A percentile compares a stretch with the other conserved stretches of the same genome.
phyloP scores from a whole-genome alignment of 2,113 vertebrate genomes.

The Romanogobio albipinnatus region DNA sequence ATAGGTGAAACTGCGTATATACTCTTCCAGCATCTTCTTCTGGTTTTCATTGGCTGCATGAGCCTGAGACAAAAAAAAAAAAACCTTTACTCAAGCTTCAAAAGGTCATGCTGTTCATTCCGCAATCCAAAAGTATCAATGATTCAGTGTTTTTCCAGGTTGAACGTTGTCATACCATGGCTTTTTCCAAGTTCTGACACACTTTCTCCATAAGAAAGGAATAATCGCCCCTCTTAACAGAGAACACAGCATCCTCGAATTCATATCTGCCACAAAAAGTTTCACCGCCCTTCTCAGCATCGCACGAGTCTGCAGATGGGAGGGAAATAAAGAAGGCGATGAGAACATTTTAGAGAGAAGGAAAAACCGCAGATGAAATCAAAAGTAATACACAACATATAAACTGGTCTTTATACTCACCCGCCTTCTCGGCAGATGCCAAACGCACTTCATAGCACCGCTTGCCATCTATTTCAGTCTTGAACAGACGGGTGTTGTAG shows the following conservation, averaged over 20 bases:
- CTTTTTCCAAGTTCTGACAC: conserved; percentile 80
- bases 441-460: conserved; percentile 85
- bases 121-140: neutral
- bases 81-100: neutral
- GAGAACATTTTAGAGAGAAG: neutral
- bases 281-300: conserved; percentile 72
- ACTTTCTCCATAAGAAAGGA: conserved; percentile 84
- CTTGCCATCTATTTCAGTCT: conserved; percentile 73
- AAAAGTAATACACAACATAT: neutral
- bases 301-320: conserved; percentile 70
- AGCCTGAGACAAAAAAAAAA: conserved; percentile 63
- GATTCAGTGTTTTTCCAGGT: neutral
- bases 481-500: conserved; percentile 92
- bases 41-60: conserved; percentile 85
- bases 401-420: conserved; percentile 67
- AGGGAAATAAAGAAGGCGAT: neutral
- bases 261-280: conserved; percentile 76
- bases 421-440: conserved; percentile 83
- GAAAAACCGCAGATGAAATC: neutral
- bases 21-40: conserved; percentile 84
- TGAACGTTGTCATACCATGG: conserved; percentile 74
- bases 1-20: conserved; percentile 81
- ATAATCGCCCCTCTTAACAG: conserved; percentile 86
- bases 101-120: neutral
- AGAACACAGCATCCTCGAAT: conserved; percentile 81